Base-by-base conservation (phyloP, 2,797 vertebrate species). In the Gobio occitaniae region DNA sequence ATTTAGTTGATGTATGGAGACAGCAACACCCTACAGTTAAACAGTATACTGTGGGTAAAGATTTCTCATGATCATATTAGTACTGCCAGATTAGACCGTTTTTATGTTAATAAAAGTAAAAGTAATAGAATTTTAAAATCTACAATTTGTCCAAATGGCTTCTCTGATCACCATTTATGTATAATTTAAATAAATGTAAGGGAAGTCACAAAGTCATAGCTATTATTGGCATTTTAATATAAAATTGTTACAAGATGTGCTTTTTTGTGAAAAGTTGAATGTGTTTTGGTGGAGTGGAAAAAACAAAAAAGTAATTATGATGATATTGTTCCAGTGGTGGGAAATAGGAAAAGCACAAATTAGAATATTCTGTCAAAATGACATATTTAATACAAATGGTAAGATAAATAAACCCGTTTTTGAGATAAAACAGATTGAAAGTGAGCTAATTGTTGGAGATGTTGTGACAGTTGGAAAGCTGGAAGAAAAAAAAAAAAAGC, bases 101-200 rank as follows among this genome's bases (percentile, higher is more conserved):
- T 70, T 47, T 48, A 47, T 70, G 19, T 70, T 70, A n/a, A n/a
- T n/a, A 70, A 44, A 2, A 36, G 36, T 36, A 36, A 36, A 36
- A 36, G 36, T 36, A 71, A 71, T 71, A 47, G 38, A 71, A 41
- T 70, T 71, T 71, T 48, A 15, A 71, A 71, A 71, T 44, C 41
- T 48, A 15, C 21, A n/a, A 59, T 59, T 59, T 59, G 56, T 11
- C 21, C 56, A 59, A 59, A n/a, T n/a, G 3, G 56, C 21, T 59
- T 71, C 41, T 47, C 70, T 25, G 44, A 72, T 48, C 21, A 72
- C 16, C 11, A 38, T 72, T 38, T 38, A 15, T 47, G 41, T 48
- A 8, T n/a, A 71, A 65, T 65, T 65, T 12, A 65, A 65, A 65
- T 65, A 15, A 65, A 32, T 32, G 61, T 32, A 15, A 65, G n/a